phyloP scores from a whole-genome alignment of 2,113 vertebrate genomes.

The Willisornis vidua region DNA sequence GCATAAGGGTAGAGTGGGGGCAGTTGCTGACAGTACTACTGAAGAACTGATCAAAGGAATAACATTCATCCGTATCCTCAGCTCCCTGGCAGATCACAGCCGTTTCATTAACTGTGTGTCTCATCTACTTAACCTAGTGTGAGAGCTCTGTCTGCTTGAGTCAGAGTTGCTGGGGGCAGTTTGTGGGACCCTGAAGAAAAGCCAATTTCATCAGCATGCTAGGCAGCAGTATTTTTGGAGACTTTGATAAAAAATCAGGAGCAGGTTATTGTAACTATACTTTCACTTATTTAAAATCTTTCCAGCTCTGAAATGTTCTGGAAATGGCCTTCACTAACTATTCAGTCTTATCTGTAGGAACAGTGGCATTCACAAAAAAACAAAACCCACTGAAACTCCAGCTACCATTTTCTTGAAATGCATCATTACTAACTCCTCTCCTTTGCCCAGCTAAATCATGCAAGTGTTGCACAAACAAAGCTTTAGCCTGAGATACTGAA shows the following conservation, averaged over 20 bases:
- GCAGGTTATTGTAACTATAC: not conserved
- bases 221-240: not conserved
- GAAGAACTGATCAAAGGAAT: conserved; percentile 50
- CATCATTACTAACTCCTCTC: not conserved
- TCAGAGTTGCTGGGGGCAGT: not conserved
- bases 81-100: not conserved
- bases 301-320: not conserved
- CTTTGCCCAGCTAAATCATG: not conserved
- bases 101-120: conserved; percentile 37
- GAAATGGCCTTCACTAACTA: not conserved
- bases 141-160: conserved; percentile 38
- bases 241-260: not conserved
- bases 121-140: conserved; percentile 40
- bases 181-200: conserved; percentile 7
- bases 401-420: not conserved
- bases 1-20: not conserved
- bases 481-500: not conserved
- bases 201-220: not conserved
- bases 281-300: not conserved
- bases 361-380: not conserved
- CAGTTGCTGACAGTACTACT: not conserved
- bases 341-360: not conserved
- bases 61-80: not conserved
- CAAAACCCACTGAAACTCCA: not conserved
- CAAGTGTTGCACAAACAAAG: not conserved